Base-by-base conservation (phyloP, 2,113 vertebrate genomes). In the Tretioscincus oriximinensis region DNA sequence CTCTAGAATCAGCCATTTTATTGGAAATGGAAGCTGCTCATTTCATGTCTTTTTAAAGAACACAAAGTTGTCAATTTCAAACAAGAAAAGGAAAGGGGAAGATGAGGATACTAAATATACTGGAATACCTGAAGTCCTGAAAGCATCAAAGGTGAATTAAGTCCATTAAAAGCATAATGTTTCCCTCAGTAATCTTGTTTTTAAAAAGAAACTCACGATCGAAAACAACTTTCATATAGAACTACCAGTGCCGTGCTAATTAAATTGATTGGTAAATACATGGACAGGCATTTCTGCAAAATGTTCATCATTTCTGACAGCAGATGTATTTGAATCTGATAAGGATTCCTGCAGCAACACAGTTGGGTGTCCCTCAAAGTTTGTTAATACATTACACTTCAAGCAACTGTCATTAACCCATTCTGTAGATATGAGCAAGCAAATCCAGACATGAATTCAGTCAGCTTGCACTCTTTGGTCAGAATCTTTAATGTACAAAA, bases 351-450 rank as follows among this genome's bases (percentile, higher is more conserved):
- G 84, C 77, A 65, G 69, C 63, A 61, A 41, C 31, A 72, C 76
- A 89, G 80, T 74, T 88, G 81, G 81, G 45, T 75, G 70, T 65
- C 88, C 69, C 78, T 29, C 69, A 82, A 90, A 76, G 28, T 45
- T 22, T 80, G 84, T 68, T 68, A 66, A 90, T 85, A 87, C 26
- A 7, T 49, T 68, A 69, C 58, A 64, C 72, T 87, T 79, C 51
- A 79, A 76, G 51, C 84, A 41, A 51, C 60, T 51, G 49, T 31
- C 69, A 84, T 87, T 68, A 67, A 81, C 83, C 87, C 83, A 80
- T 89, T 70, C 77, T 77, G 79, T 73, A n/a, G 29, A 29, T 82
- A 65, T 5, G 71, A 77, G 70, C 16, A 80, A 70, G 64, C 86
- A 41, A 86, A 84, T 22, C 8, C 65, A 87, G 61, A 76, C 29